Evolutionary conservation across 2,797 vertebrate genomes (phyloP).

Genomic region (Enteromius radiatus): DNA sequence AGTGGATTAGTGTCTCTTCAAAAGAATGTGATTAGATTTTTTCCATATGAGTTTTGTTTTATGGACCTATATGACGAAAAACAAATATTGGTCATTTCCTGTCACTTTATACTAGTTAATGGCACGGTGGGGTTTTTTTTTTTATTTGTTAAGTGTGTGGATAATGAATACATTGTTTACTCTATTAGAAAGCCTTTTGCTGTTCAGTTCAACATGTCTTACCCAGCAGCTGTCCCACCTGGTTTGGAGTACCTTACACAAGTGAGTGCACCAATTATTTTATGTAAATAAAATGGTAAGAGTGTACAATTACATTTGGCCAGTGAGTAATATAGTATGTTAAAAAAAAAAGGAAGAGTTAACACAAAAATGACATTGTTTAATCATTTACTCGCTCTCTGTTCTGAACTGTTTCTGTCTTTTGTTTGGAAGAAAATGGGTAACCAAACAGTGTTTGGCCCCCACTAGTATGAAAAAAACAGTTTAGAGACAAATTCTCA

Average conservation of each 20-base stretch:
- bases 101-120: not conserved
- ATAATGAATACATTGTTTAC: not conserved
- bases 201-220: not conserved
- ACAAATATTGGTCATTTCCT: not conserved
- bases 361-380: not conserved
- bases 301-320: not conserved
- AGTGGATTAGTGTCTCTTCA: not conserved
- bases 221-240: constrained; percentile 30
- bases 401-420: not conserved
- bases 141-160: not conserved
- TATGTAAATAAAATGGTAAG: not conserved
- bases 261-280: constrained; percentile 31
- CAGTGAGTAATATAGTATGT: not conserved
- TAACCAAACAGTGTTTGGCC: not conserved
- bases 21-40: not conserved
- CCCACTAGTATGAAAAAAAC: not conserved
- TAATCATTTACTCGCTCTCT: not conserved
- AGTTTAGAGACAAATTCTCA: not conserved
- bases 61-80: not conserved
- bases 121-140: not conserved
- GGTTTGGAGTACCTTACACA: constrained; percentile 58
- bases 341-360: not conserved
- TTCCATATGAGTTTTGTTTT: not conserved
- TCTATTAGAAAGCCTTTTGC: not conserved
- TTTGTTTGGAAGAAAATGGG: not conserved